Conservation (phyloP, 2,797 vertebrate species). For the Chrysocyon brachyurus region DNA sequence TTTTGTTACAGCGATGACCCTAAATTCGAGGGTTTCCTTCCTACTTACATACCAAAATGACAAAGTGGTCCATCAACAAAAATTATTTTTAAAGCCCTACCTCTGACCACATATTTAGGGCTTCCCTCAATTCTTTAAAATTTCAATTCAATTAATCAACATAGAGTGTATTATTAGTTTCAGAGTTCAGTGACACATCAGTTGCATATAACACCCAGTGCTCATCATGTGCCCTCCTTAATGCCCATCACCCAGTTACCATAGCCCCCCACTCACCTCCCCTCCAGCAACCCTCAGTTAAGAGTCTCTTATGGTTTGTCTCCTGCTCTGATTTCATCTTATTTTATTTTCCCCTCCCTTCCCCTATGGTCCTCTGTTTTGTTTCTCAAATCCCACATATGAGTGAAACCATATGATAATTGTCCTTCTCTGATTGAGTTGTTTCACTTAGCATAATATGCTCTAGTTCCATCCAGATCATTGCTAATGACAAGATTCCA, state of each 20-base stretch:
- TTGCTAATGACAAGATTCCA: neutral
- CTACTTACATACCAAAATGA: slow-evolving; percentile 32
- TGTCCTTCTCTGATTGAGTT: neutral
- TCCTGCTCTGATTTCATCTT: neutral
- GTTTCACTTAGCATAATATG: neutral
- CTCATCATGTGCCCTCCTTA: neutral
- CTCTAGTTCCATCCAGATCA: neutral
- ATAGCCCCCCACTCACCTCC: neutral
- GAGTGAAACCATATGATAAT: neutral
- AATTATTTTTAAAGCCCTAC: neutral
- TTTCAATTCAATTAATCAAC: neutral
- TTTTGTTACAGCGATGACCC: neutral
- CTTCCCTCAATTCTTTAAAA: neutral
- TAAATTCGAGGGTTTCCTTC: slow-evolving; percentile 18
- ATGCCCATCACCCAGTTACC: neutral
- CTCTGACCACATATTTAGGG: neutral
- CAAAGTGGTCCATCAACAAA: slow-evolving; percentile 38
- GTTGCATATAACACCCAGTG: neutral
- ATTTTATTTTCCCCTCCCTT: neutral
- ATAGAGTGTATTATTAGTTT: neutral
- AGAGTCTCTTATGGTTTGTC: neutral
- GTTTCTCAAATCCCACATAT: neutral
- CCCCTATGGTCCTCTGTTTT: neutral
- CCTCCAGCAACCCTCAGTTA: neutral
- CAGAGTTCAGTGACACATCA: neutral